These are phyloP conservation scores for Aplocera efformata DNA, from an alignment of 2,888 invertebrate genomes.

Conservation along the genomic window DNA sequence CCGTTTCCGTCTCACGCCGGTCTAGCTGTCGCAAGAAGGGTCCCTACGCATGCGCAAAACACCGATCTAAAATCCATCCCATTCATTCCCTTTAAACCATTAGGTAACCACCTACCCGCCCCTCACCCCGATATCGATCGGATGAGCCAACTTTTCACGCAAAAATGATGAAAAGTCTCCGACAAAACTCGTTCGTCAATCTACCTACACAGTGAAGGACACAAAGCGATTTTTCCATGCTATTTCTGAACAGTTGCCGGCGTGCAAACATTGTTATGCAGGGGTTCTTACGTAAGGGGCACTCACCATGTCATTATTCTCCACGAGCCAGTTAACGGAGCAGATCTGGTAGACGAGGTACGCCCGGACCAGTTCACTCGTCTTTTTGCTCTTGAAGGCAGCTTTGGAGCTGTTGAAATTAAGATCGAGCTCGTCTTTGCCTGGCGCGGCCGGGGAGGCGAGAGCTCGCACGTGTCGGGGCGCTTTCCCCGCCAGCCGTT, in stretches of 20 bases:
- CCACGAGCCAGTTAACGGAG: constrained; percentile 91
- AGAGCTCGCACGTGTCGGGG: constrained; percentile 58
- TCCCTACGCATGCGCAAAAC: constrained; percentile 46
- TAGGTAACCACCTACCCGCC: constrained; percentile 41
- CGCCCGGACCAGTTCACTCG: constrained; percentile 93
- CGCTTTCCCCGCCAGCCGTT: constrained; percentile 61
- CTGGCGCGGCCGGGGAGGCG: constrained; percentile 43
- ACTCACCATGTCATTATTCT: constrained; percentile 95
- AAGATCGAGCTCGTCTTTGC: constrained; percentile 87
- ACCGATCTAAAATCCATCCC: constrained; percentile 43
- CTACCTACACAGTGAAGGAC: constrained; percentile 30
- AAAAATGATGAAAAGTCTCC: constrained; percentile 23
- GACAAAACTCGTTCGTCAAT: constrained; percentile 26
- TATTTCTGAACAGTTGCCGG: constrained; percentile 47
- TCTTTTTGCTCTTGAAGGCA: constrained; percentile 97
- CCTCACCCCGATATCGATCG: constrained; percentile 29
- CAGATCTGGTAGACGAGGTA: constrained; percentile 96
- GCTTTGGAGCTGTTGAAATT: constrained; percentile 93
- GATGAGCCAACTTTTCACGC: constrained; percentile 17
- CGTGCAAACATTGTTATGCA: constrained; percentile 42
- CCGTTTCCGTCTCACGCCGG: constrained; percentile 8
- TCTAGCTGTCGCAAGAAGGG: constrained; percentile 1
- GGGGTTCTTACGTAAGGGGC: constrained; percentile 59
- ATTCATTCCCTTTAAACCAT: constrained; percentile 43
- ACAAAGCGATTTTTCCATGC: constrained; percentile 46